Evolutionary conservation across 2,797 vertebrate genomes (phyloP), one percentile per base, ranked within the genome.

Genomic region (Sebastes miniatus): DNA sequence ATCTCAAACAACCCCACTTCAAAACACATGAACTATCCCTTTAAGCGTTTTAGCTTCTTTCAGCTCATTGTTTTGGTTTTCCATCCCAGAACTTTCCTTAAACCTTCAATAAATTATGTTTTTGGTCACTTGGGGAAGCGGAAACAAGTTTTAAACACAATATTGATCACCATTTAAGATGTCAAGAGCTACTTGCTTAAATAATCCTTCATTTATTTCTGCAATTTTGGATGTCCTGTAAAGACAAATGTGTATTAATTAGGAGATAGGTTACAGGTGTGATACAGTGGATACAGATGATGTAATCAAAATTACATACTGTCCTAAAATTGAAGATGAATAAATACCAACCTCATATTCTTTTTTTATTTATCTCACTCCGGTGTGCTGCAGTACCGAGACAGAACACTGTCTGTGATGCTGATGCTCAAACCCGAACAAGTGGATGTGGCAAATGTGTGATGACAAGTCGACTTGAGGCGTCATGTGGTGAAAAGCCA

Each of bases 391-490:
- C 56, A 39, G 31, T 12, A 18, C 10, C n/a, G 16, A 58, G 9
- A 36, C 39, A 50, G 8, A 72, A 52, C 29, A 52, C 27, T 8
- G 2, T 63, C 22, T 54, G 68, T 6, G 64, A 73, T 16, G 12
- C 39, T 22, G 58, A 39, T 50, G 73, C 32, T 32, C 31, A 24
- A 52, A 32, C 31, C 52, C 52, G 63, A 85, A 86, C 39, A 83
- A 72, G 47, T 3, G 1, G 10, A 63, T 52, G 68, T 75, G 75
- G 56, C 76, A 68, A 87, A 86, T 70, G 22, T 70, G 59, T 66
- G 76, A 54, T 39, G 74, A 76, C 81, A 84, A 74, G 29, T 68
- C 20, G 27, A 73, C 73, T 69, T 18, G 83, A 69, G 54, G 77
- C 61, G 5, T 69, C 43, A 18, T 39, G 77, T 29, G 18, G 76